Evolutionary conservation across 2,888 invertebrate genomes (phyloP).

Genomic region (Stictocephala bisonia): DNA sequence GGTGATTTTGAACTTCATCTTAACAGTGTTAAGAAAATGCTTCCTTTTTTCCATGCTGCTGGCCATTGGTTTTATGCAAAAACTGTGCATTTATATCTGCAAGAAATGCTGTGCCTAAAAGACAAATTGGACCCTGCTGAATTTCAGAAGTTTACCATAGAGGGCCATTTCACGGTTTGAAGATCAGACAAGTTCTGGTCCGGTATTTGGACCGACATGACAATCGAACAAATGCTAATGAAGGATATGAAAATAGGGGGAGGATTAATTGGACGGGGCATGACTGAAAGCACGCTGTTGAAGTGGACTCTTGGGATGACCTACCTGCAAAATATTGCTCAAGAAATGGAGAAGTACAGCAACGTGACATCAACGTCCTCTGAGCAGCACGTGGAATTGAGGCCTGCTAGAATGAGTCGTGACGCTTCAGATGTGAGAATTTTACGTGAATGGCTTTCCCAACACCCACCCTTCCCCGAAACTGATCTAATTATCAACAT

Average conservation of each 20-base stretch:
- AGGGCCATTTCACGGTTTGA: constrained; percentile 49
- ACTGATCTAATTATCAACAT: constrained; percentile 59
- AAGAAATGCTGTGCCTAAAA: constrained; percentile 50
- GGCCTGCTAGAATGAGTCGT: constrained; percentile 59
- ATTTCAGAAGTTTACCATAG: constrained; percentile 32
- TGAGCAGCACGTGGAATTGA: constrained; percentile 59
- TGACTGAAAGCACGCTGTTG: constrained; percentile 41
- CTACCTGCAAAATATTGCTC: constrained; percentile 26
- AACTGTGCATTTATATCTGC: constrained; percentile 54
- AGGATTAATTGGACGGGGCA: constrained; percentile 55
- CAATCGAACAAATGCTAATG: constrained; percentile 62
- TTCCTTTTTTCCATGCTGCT: constrained; percentile 53
- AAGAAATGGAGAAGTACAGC: constrained; percentile 50
- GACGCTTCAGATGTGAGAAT: constrained; percentile 61
- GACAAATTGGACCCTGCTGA: constrained; percentile 35
- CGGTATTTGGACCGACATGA: constrained; percentile 51
- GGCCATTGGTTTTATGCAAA: constrained; percentile 58
- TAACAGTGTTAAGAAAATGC: constrained; percentile 50
- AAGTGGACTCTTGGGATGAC: constrained; percentile 44
- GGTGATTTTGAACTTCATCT: constrained; percentile 54
- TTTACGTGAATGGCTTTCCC: constrained; percentile 52
- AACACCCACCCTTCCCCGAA: constrained; percentile 53
- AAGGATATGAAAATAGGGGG: constrained; percentile 57
- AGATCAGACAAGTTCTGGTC: constrained; percentile 47
- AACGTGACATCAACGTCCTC: constrained; percentile 33